These are phyloP conservation scores for Circaetus cinerascens DNA, from an alignment of 2,113 vertebrate genomes.

Conservation along the genomic window DNA sequence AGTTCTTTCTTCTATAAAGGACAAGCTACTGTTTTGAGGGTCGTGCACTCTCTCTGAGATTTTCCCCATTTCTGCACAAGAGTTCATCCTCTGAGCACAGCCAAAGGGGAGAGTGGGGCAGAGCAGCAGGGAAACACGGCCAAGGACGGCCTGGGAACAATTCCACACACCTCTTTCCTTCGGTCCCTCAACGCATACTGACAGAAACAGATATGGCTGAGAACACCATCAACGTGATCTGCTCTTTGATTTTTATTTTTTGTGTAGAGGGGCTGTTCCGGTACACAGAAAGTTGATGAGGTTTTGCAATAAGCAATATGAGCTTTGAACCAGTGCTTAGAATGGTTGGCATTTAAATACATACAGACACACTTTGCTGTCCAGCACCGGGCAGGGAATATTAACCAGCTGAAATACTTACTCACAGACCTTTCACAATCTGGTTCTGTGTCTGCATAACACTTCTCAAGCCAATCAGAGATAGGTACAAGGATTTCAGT, in stretches of 20 bases:
- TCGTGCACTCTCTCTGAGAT: accelerated
- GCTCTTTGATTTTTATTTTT: neutral
- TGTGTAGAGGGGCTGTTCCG: neutral
- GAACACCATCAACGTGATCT: neutral
- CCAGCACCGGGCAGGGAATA: neutral
- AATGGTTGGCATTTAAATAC: neutral
- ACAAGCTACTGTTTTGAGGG: neutral
- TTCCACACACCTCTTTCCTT: neutral
- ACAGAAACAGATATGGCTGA: neutral
- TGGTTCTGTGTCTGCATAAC: neutral
- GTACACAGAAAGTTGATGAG: neutral
- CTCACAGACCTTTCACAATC: neutral
- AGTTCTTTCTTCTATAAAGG: neutral
- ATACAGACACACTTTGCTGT: neutral
- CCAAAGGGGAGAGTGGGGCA: neutral
- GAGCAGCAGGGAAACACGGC: neutral
- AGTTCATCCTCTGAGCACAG: neutral
- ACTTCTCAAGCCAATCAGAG: neutral
- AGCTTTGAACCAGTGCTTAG: neutral
- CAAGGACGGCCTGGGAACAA: neutral
- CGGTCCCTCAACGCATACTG: neutral
- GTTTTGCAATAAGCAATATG: neutral
- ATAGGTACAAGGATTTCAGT: neutral
- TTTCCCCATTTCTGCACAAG: neutral
- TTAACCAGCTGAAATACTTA: neutral